These are phyloP conservation scores for Orthonevra nobilis DNA, from an alignment of 2,888 invertebrate genomes.

Conservation along the genomic window DNA sequence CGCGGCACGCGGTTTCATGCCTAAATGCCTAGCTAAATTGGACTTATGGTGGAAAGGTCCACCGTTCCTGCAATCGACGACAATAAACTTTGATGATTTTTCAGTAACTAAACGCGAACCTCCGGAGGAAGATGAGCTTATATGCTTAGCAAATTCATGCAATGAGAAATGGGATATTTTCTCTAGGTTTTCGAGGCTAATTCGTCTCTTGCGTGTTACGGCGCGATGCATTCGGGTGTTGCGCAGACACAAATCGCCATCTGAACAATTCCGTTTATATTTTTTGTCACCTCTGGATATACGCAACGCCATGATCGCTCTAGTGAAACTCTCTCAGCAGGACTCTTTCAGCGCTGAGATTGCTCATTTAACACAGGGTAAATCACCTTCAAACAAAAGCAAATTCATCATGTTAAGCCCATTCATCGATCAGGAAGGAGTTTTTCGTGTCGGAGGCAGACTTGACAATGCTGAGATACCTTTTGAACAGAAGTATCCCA, in stretches of 20 bases:
- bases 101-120: not conserved
- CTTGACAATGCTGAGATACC: slow-evolving; percentile 46
- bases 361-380: not conserved
- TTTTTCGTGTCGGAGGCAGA: slow-evolving; percentile 66
- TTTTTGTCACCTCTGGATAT: slow-evolving; percentile 35
- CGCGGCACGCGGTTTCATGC: slow-evolving; percentile 12
- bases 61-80: not conserved
- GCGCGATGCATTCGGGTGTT: slow-evolving; percentile 40
- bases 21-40: not conserved
- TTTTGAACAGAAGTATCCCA: slow-evolving; percentile 57
- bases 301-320: slow-evolving; percentile 1
- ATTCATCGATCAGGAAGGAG: slow-evolving; percentile 52
- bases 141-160: not conserved
- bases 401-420: slow-evolving; percentile 42
- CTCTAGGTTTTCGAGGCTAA: slow-evolving; percentile 23
- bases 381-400: slow-evolving; percentile 26
- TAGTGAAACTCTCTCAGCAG: slow-evolving; percentile 37
- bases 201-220: slow-evolving; percentile 24
- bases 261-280: not conserved
- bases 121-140: slow-evolving; percentile 24
- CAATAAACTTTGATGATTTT: not conserved
- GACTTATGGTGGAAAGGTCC: slow-evolving; percentile 34
- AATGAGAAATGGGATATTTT: slow-evolving; percentile 15
- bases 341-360: slow-evolving; percentile 29
- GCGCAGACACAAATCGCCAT: slow-evolving; percentile 3